Evolutionary conservation across 2,888 invertebrate species (phyloP).

Genomic region (Oscheius sp.): DNA sequence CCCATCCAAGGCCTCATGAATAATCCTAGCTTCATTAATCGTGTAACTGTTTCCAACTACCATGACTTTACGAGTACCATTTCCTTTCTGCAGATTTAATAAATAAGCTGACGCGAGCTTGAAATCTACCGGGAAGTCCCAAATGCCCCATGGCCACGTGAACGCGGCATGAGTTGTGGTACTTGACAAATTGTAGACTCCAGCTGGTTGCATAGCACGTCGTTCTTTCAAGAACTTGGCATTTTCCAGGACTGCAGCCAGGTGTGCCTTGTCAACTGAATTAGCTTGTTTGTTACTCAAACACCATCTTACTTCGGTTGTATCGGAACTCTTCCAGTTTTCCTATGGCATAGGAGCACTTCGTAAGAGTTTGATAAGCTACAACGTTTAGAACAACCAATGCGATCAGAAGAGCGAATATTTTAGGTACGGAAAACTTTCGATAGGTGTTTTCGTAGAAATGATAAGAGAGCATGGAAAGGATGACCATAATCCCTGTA

Average conservation of each 20-base stretch:
- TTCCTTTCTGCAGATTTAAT: neutral
- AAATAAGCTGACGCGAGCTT: neutral
- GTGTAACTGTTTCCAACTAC: constrained; percentile 3
- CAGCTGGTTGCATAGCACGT: neutral
- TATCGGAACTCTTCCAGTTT: constrained; percentile 9
- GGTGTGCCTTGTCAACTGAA: neutral
- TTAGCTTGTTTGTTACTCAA: neutral
- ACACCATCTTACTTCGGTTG: neutral
- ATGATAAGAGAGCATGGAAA: neutral
- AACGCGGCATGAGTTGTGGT: neutral
- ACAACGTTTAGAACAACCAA: neutral
- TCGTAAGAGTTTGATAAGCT: neutral
- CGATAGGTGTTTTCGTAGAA: constrained; percentile 8
- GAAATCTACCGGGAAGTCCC: constrained; percentile 12
- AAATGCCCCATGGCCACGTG: constrained; percentile 6
- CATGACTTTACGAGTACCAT: constrained; percentile 7
- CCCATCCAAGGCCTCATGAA: neutral
- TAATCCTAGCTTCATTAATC: neutral
- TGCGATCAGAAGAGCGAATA: neutral
- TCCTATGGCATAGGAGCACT: neutral
- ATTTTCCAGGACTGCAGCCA: no score
- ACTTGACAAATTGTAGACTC: neutral
- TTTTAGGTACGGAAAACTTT: neutral
- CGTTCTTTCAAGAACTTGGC: neutral
- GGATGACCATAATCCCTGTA: neutral